Evolutionary conservation across 2,888 invertebrate genomes (phyloP), one percentile per base, ranked within the genome.

Genomic region (Dolichopus griseipennis): DNA sequence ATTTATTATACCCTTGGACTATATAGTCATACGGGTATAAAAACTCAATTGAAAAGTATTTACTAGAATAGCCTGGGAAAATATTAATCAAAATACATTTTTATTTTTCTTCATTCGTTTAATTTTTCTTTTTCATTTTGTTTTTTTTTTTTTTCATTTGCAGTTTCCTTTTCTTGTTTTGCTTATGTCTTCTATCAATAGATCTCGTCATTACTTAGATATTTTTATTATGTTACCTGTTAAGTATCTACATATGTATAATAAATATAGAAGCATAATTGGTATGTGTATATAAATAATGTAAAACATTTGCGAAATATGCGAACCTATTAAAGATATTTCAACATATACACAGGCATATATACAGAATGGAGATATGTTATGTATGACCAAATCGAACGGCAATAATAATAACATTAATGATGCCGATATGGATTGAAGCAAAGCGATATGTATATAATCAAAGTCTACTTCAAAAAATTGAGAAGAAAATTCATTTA

Each of bases 21-120:
- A n/a, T n/a, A n/a, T n/a, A n/a, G n/a, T n/a, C n/a, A n/a, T n/a
- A n/a, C n/a, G n/a, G n/a, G n/a, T n/a, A n/a, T n/a, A n/a, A 52
- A 6, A 6, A 12, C 52, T 52, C 52, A 52, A 52, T 52, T 52
- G 52, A 52, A 52, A 52, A 52, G 18, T 52, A 52, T 52, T 52
- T 52, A 52, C 52, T 52, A 52, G 52, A 52, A 52, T 52, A 52
- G 52, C 52, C 52, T 52, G 52, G 52, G 52, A 52, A 52, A 52
- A 52, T 52, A 52, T 52, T 52, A 52, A 52, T 52, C 52, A 52
- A 52, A 15, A 52, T 52, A 18, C 18, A 6, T 6, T 27, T 27
- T 52, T 12, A 18, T 52, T 37, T 52, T 52, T 52, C 15, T 18
- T 52, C 18, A 18, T 52, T 52, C 15, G n/a, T 18, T 52, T 12